Base-by-base conservation (phyloP, 2,888 invertebrate species). In the Polydrusus pterygomalis region DNA sequence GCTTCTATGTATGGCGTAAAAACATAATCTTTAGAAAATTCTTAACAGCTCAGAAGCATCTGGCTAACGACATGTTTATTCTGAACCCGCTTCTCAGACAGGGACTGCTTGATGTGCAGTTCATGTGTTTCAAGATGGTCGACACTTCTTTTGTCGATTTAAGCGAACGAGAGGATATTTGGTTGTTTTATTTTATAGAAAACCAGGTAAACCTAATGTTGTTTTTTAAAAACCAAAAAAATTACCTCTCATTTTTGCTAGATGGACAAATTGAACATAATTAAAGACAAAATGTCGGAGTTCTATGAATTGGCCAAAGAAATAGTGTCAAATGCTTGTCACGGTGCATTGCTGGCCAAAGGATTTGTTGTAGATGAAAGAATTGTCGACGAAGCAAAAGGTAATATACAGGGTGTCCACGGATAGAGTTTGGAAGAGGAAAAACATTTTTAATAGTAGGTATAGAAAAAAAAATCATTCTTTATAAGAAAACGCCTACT, bases 281-380 rank as follows among this genome's bases (percentile, higher is more conserved):
- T 87, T 11, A 81, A 85, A 58, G 79, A 80, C 0, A 87, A 87
- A 60, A 83, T 92, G 1, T 81, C 82, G 0, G 88, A 89, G 18
- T 91, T 90, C 80, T 88, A 90, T 30, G 83, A 81, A 38, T 85
- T 91, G 11, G 89, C 91, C 0, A 89, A 90, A 83, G 90, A 91
- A 78, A 89, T 92, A 25, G 88, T 93, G 13, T 89, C 91, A 79
- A 90, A 93, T 64, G 93, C 96, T 0, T 96, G 96, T 82, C 91
- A 94, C 71, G 91, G 91, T 0, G 94, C 96, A 0, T 89, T 97
- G 0, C 89, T 92, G 56, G 91, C 91, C 3, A 92, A 92, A 80
- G 96, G 96, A 0, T 97, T 96, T 84, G 92, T 93, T 1, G 92
- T 92, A 8, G 95, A 96, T 81, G 96, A 96, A 83, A 80, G 85